Base-by-base conservation (phyloP, 2,888 invertebrate genomes). In the Netelia inedita region DNA sequence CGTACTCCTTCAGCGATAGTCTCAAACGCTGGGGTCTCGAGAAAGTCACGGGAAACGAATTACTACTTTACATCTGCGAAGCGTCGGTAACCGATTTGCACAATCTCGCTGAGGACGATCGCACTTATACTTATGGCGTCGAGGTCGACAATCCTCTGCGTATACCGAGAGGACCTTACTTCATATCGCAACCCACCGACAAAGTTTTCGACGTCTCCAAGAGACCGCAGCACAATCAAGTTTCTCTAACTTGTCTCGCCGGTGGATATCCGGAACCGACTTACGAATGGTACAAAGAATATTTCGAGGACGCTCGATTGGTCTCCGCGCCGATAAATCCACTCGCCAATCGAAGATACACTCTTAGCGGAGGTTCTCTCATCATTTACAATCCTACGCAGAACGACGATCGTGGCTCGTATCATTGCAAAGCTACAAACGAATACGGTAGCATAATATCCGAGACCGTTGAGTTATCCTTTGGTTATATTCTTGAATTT, bases 391-490 rank as follows among this genome's bases (percentile, higher is more conserved):
- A 96, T 89, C 98, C 99, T 0, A 96, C 90, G 16, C 89, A 97
- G 93, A 96, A 96, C 86, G 94, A 94, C 79, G 98, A 99, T 92
- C 96, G 97, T 92, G 98, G 98, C 0, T 96, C 96, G 16, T 99
- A 98, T 94, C 98, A 98, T 91, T 99, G 99, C 92, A 96, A 97
- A 89, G 98, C 98, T 1, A 94, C 96, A n/a, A 99, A 99, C 94
- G 95, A 96, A 91, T 98, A 96, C 94, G 99, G 99, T 2, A 96
- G 96, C 10, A 96, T 99, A 76, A 95, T 98, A 46, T 98, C 98
- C 1, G 97, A 98, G 92, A 98, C 97, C 89, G 97, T 98, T 0
- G 95, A 97, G 71, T 94, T 99, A 3, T 97, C 98, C 63, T 99
- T 98, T 94, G 99, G 98, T 43, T 95, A 94, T 91, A 98, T 98